Evolutionary conservation across 2,888 invertebrate species (phyloP), one percentile per base, ranked within the genome.

Genomic region (Alentia gelatinosa): DNA sequence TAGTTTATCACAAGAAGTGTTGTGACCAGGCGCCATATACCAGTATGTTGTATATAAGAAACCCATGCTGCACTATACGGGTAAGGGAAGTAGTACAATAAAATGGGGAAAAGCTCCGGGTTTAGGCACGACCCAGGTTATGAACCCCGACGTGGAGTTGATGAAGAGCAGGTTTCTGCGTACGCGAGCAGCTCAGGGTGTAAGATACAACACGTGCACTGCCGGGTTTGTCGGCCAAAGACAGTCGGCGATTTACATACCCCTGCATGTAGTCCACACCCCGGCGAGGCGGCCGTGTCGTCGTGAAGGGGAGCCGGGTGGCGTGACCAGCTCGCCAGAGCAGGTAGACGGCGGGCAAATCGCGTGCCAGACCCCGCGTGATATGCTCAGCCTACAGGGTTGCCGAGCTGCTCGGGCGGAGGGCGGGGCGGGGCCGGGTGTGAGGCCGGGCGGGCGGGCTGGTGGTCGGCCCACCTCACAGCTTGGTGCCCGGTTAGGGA

Each of bases 401-500:
- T 12, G 83, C 37, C 47, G 86, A 40, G 86, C n/a, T 9, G 86
- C 42, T 30, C 47, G 86, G n/a, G n/a, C 7, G 12, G 79, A 79
- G 7, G 47, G 1, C 26, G 1, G 33, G 50, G 47, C 30, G 1
- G 42, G 42, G 86, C 23, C 26, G 86, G 86, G 86, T 86, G 86
- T 86, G 4, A 86, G 86, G 42, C 30, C 23, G 42, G 42, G 83
- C 19, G 23, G 37, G 83, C 4, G 39, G 5, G 74, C 15, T 1
- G 74, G 74, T 1, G 74, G 74, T 1, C 4, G 30, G 30, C 47
- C 9, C 47, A 19, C 47, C 47, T 74, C 74, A 79, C 79, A 79
- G 79, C 79, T 79, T 39, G 23, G 19, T 19, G 15, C 15, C 37
- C 79, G 47, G 86, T 86, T 86, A 86, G 86, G 47, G 86, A 86